phyloP scores from a whole-genome alignment of 2,113 vertebrate genomes.

The Ibidorhyncha struthersii region DNA sequence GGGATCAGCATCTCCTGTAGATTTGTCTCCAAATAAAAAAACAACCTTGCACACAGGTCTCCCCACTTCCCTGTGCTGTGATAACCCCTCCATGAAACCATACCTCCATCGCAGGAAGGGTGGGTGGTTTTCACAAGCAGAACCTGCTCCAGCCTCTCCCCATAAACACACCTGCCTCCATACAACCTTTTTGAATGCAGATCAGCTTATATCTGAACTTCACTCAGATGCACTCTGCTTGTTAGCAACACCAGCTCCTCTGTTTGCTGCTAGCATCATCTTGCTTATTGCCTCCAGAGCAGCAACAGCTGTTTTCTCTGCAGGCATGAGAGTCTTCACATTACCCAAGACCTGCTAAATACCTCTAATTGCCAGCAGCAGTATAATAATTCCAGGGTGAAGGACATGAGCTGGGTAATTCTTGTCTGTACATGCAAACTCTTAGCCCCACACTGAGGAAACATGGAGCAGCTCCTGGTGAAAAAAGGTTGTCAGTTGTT shows the following conservation, averaged over 20 bases:
- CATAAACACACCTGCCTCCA: background rate
- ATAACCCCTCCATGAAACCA: background rate
- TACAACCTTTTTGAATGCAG: background rate
- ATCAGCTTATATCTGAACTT: background rate
- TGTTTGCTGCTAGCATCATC: background rate
- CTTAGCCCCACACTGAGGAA: background rate
- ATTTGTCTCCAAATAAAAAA: background rate
- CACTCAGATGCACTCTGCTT: background rate
- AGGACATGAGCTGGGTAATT: background rate
- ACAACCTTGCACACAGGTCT: rapidly evolving
- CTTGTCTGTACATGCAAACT: background rate
- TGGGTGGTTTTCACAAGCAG: background rate
- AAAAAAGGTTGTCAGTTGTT: background rate
- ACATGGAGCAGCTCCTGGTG: background rate
- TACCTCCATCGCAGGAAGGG: rapidly evolving
- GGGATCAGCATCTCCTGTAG: background rate
- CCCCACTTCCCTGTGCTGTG: background rate
- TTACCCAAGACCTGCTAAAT: background rate
- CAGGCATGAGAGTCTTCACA: background rate
- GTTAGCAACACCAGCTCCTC: background rate
- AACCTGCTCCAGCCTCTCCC: background rate
- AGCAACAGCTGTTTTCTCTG: background rate
- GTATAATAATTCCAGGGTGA: background rate
- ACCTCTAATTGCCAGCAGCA: background rate
- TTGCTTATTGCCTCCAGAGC: background rate